phyloP scores from a whole-genome alignment of 2,797 vertebrate species.

The Sternarchorhynchus goeldii region DNA sequence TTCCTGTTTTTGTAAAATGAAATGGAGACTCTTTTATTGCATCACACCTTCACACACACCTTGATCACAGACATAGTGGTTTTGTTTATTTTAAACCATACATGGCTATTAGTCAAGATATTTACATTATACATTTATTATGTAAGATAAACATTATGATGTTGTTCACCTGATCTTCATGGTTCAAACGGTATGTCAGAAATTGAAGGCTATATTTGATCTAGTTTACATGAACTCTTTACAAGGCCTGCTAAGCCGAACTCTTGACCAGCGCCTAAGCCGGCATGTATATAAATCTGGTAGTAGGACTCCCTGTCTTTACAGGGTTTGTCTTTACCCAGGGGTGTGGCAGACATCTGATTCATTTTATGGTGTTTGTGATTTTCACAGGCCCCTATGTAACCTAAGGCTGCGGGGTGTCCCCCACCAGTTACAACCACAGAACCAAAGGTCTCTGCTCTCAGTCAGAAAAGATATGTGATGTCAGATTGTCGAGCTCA shows the following conservation, averaged over 20 bases:
- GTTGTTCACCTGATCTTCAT: too few species aligned
- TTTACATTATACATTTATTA: too few species aligned
- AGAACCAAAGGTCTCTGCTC: conserved; percentile 57
- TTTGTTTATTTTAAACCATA: neutral
- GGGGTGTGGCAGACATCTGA: conserved; percentile 58
- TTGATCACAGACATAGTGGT: neutral
- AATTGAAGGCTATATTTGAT: neutral
- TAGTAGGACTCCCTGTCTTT: conserved; percentile 44
- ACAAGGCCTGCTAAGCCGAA: too few species aligned
- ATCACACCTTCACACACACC: neutral
- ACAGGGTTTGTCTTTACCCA: conserved; percentile 47
- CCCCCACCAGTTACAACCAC: conserved; percentile 51
- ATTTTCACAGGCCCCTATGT: conserved; percentile 49
- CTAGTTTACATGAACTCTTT: neutral
- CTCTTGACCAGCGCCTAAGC: conserved; percentile 49
- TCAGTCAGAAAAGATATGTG: conserved; percentile 29
- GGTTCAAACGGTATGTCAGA: neutral
- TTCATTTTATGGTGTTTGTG: conserved; percentile 49
- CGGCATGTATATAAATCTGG: conserved; percentile 46
- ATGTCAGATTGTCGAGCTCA: conserved; percentile 42
- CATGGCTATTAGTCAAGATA: too few species aligned
- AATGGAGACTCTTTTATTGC: conserved; percentile 61
- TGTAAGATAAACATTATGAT: too few species aligned
- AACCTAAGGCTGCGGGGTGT: conserved; percentile 51
- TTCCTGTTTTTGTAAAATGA: conserved; percentile 69